Base-by-base conservation (phyloP, 23 tunicate species). In the Halocynthia aurantium region DNA sequence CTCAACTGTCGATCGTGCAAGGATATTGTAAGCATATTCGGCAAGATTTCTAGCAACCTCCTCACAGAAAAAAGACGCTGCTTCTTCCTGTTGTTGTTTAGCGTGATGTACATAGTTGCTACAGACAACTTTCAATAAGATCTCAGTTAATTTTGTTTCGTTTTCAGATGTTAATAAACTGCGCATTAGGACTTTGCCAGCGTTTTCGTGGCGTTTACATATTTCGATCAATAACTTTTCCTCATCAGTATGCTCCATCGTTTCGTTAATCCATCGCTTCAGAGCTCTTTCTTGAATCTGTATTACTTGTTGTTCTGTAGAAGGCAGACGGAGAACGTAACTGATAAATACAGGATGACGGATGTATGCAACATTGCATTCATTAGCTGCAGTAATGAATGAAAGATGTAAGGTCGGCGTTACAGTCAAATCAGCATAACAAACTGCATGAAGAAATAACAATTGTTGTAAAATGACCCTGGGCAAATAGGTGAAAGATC, bases 301-400 rank as follows among this genome's bases (percentile, higher is more conserved):
- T 65, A 20, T 40, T 20, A 65, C 19, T 11, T 10, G 19, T 0
- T 40, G 22, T 52, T 17, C 67, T 7, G 7, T 57, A 12, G 66
- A 55, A 10, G 80, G 8, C 52, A 75, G 17, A 55, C 61, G 64
- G 12, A 74, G 22, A 0, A 74, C 22, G 20, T 11, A 57, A n/a
- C 55, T 50, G 10, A 71, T 54, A 71, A 71, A 71, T 21, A 61
- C 50, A 20, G 70, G 70, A 65, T 65, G 70, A 0, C 31, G 17
- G 9, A 65, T 15, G 19, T 15, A 65, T 8, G 31, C 49, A 13
- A 13, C 17, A 40, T 65, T 6, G 15, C 31, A 8, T 9, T 65
- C 19, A 40, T 0, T 65, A 9, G 31, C 22, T 65, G 31, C 22
- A 40, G 70, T 9, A 10, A 65, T 9, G 31, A 65, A 20, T 49